Percentiles rank a stretch among this genome's conserved stretches.
Evolutionary conservation across 1,140 invertebrate genomes (phyloP).

Genomic region (Magallana ariakensis): DNA sequence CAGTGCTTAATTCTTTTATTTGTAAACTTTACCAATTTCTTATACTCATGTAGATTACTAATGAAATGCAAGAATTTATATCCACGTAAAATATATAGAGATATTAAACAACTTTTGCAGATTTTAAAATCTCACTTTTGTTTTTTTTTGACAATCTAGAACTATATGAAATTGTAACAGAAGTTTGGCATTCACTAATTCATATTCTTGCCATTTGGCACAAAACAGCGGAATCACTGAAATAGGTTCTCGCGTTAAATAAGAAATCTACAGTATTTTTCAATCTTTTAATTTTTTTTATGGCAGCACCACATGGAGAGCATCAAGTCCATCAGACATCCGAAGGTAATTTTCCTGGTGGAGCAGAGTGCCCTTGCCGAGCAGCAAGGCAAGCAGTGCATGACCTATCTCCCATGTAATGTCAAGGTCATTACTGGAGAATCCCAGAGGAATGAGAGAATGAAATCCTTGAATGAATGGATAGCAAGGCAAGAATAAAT

Average conservation of each 20-base stretch:
- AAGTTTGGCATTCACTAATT: neutral
- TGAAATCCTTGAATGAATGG: slow-evolving; percentile 55
- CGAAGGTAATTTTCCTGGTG: slow-evolving; percentile 74
- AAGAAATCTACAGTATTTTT: neutral
- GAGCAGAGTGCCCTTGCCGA: slow-evolving; percentile 73
- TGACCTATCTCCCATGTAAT: slow-evolving; percentile 62
- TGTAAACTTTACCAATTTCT: no score
- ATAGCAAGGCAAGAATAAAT: slow-evolving; percentile 41
- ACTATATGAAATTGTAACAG: neutral
- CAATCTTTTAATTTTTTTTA: neutral
- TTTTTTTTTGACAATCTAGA: neutral
- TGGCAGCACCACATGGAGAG: slow-evolving; percentile 64
- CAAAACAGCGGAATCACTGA: no score
- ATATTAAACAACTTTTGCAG: no score
- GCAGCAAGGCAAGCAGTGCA: slow-evolving; percentile 72
- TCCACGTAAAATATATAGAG: no score
- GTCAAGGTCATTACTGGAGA: slow-evolving; percentile 62
- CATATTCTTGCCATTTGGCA: neutral
- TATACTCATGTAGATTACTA: no score
- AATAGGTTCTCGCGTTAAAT: no score
- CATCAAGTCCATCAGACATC: slow-evolving; percentile 44
- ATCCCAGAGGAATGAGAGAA: slow-evolving; percentile 54
- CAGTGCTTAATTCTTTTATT: no score
- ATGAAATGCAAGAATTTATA: no score
- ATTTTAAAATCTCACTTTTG: neutral